Conservation (phyloP, 2,888 invertebrate species). For the Stenichneumon culpator region DNA sequence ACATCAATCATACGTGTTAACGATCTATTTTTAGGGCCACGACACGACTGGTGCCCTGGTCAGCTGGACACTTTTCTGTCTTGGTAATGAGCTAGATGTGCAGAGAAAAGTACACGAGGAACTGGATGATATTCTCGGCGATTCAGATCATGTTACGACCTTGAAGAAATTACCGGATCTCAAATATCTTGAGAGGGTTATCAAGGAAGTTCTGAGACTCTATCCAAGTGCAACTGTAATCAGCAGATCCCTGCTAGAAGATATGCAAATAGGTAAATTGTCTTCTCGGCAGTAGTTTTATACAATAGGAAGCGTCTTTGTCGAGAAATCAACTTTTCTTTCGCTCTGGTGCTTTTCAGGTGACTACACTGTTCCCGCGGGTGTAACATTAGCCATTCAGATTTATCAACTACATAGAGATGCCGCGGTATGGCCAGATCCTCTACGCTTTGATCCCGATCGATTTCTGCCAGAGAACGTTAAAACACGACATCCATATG, state of each 20-base stretch:
- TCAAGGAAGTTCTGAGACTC: slow-evolving; percentile 87
- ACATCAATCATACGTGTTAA: background rate
- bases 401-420: slow-evolving; percentile 85
- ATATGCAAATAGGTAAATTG: slow-evolving; percentile 83
- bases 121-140: slow-evolving; percentile 83
- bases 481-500: slow-evolving; percentile 76
- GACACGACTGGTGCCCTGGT: slow-evolving; percentile 87
- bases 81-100: slow-evolving; percentile 85
- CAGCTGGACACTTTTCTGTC: slow-evolving; percentile 86
- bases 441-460: slow-evolving; percentile 85
- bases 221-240: slow-evolving; percentile 87
- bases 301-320: background rate
- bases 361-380: slow-evolving; percentile 84
- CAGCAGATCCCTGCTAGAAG: slow-evolving; percentile 85
- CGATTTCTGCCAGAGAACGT: slow-evolving; percentile 84
- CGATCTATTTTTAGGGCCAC: slow-evolving; percentile 82
- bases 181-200: slow-evolving; percentile 87
- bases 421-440: slow-evolving; percentile 85
- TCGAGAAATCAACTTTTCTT: background rate
- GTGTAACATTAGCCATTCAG: slow-evolving; percentile 82
- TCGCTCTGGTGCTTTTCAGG: slow-evolving; percentile 71
- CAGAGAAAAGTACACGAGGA: slow-evolving; percentile 86
- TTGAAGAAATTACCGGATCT: slow-evolving; percentile 82
- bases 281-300: background rate
- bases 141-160: slow-evolving; percentile 75